Evolutionary conservation across 2,888 invertebrate genomes (phyloP).

Genomic region (Polymixis lichenea): DNA sequence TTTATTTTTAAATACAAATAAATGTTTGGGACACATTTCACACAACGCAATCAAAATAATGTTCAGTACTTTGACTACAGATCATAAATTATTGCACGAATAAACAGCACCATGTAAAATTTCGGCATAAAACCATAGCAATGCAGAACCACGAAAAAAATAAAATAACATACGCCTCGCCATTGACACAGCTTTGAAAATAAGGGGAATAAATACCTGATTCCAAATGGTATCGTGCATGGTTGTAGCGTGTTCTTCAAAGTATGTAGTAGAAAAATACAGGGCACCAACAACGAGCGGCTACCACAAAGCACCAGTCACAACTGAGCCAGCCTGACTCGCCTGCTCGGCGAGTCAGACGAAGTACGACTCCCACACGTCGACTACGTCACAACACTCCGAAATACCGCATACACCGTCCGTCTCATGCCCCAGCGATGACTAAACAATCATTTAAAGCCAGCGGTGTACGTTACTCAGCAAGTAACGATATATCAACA

Average conservation of each 20-base stretch:
- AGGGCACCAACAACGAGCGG: slow-evolving; percentile 65
- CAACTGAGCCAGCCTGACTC: slow-evolving; percentile 70
- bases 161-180: slow-evolving; percentile 12
- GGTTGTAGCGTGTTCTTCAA: slow-evolving; percentile 41
- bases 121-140: slow-evolving; percentile 18
- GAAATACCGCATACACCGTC: slow-evolving; percentile 72
- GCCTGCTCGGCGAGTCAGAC: slow-evolving; percentile 32
- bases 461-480: slow-evolving; percentile 72
- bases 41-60: slow-evolving; percentile 16
- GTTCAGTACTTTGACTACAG: slow-evolving; percentile 4
- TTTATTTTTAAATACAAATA: not conserved
- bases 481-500: slow-evolving; percentile 52
- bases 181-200: slow-evolving; percentile 32
- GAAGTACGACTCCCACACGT: slow-evolving; percentile 63
- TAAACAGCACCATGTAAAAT: slow-evolving; percentile 19
- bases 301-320: slow-evolving; percentile 68
- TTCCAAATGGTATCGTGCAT: slow-evolving; percentile 79
- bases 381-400: slow-evolving; percentile 60
- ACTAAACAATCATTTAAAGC: slow-evolving; percentile 66
- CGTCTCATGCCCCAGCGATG: slow-evolving; percentile 65
- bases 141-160: slow-evolving; percentile 23
- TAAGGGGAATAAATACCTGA: slow-evolving; percentile 71
- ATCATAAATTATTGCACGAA: not conserved
- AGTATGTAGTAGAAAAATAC: slow-evolving; percentile 24
- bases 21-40: not conserved